Percentiles rank a stretch among this genome's conserved stretches.
phyloP scores from a whole-genome alignment of 64 coral and sea anemone genomes.

The Montipora sp. region DNA sequence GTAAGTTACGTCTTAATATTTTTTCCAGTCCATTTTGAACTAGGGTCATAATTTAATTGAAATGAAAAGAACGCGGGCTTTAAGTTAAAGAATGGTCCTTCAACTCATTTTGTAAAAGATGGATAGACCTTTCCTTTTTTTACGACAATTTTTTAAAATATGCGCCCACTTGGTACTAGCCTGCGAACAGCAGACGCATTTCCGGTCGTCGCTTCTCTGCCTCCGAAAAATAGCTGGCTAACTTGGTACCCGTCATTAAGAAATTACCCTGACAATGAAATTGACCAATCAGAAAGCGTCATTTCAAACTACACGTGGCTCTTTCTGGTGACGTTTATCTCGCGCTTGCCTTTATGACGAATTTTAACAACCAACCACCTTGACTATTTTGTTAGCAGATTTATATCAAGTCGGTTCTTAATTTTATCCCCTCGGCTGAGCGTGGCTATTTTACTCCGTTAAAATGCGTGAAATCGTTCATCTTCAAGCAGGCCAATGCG shows the following conservation, averaged over 20 bases:
- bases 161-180: not conserved
- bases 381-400: constrained; percentile 1
- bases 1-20: too few relatives aligned
- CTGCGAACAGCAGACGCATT: too few relatives aligned
- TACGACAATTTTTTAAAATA: not conserved
- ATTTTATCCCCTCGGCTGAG: not conserved
- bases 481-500: constrained; percentile 96
- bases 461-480: constrained; percentile 99
- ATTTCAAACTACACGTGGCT: constrained; percentile 44
- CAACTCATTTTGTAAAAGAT: too few relatives aligned
- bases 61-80: too few relatives aligned
- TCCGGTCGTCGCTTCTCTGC: too few relatives aligned
- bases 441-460: constrained; percentile 27
- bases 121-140: not conserved
- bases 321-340: constrained; percentile 42
- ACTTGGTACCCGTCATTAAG: not conserved
- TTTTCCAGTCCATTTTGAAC: too few relatives aligned
- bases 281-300: constrained; percentile 52
- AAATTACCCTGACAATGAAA: not conserved
- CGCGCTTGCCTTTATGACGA: constrained; percentile 50
- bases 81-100: too few relatives aligned
- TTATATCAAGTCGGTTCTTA: constrained; percentile 6
- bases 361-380: not conserved
- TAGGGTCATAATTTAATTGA: too few relatives aligned
- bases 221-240: too few relatives aligned